Percentiles rank a stretch among this genome's conserved stretches.
Evolutionary conservation across 1,140 invertebrate genomes (phyloP).

Genomic region (Drosophila fuyamai): DNA sequence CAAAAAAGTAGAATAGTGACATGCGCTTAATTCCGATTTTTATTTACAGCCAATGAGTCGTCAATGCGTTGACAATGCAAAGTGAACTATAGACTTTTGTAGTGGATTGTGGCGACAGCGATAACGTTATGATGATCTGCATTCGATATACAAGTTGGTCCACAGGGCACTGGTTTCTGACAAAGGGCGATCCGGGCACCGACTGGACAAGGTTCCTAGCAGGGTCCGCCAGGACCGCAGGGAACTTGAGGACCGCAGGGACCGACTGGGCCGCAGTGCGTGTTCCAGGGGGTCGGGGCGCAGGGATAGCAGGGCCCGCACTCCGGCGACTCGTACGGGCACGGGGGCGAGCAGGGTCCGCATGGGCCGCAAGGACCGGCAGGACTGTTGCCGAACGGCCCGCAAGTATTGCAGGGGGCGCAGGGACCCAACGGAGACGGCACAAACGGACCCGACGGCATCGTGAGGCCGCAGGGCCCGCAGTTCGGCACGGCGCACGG

Average conservation of each 20-base stretch:
- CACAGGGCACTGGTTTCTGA: constrained; percentile 20
- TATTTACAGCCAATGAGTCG: constrained; percentile 47
- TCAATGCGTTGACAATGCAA: constrained; percentile 22
- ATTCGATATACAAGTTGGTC: constrained; percentile 3
- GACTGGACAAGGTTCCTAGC: constrained; percentile 19
- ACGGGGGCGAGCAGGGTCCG: constrained; percentile 65
- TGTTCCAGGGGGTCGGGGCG: constrained; percentile 76
- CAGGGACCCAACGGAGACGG: constrained; percentile 67
- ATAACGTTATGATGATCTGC: constrained; percentile 9
- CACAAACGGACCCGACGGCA: constrained; percentile 71
- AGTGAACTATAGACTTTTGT: constrained; percentile 27
- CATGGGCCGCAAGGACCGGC: constrained; percentile 65
- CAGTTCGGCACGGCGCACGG: constrained; percentile 67
- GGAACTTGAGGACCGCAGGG: constrained; percentile 74
- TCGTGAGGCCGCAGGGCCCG: constrained; percentile 69
- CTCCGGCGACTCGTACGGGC: constrained; percentile 74
- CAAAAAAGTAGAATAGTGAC: neutral
- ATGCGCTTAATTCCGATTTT: constrained; percentile 22
- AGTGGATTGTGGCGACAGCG: constrained; percentile 3
- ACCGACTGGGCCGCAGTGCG: constrained; percentile 73
- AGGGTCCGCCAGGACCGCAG: constrained; percentile 71
- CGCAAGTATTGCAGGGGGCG: constrained; percentile 34
- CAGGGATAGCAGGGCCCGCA: constrained; percentile 77
- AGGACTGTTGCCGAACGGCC: constrained; percentile 48
- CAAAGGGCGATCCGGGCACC: constrained; percentile 13